phyloP scores from a whole-genome alignment of 2,113 vertebrate genomes.

The Struthio camelus region DNA sequence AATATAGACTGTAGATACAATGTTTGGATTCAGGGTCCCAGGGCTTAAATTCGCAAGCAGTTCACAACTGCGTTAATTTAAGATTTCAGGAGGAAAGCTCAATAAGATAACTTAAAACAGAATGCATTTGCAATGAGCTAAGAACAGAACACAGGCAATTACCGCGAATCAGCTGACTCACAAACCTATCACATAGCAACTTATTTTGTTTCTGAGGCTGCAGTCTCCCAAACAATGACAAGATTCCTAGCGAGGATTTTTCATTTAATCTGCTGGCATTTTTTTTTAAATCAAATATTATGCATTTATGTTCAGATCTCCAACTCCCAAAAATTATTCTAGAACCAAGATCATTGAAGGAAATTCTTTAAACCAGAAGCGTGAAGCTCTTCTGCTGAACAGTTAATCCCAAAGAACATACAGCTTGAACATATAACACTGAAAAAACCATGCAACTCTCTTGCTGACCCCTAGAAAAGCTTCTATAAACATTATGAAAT shows the following conservation, averaged over 20 bases:
- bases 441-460: background rate
- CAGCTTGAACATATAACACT: background rate
- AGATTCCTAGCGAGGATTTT: background rate
- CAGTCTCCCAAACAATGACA: background rate
- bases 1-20: background rate
- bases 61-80: background rate
- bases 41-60: background rate
- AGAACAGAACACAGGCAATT: background rate
- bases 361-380: background rate
- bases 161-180: background rate
- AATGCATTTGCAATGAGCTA: background rate
- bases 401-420: background rate
- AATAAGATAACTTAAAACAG: background rate
- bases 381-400: background rate
- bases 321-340: background rate
- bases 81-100: background rate
- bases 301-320: background rate
- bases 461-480: background rate
- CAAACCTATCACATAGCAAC: background rate
- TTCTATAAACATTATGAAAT: background rate
- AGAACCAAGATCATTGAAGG: background rate
- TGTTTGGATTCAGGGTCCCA: background rate
- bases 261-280: background rate
- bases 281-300: background rate
- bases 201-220: background rate